Percentiles rank a stretch among this genome's conserved stretches.
These are phyloP conservation scores for Phyllostomus discolor DNA, from an alignment of 2,113 vertebrate species.

Conservation along the genomic window DNA sequence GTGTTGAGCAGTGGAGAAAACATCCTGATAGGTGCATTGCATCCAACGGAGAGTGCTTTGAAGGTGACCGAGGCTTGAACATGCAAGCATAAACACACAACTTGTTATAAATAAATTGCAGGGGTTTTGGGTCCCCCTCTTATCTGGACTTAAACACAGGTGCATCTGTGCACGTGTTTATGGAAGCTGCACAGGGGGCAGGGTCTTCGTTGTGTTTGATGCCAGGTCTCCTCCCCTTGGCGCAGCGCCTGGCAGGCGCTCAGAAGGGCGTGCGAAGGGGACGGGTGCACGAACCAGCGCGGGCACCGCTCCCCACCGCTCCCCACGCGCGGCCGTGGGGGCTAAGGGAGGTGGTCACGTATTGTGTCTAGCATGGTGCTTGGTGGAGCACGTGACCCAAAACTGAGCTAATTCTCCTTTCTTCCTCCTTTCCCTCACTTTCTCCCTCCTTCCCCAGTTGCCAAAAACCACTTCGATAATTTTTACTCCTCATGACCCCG, in stretches of 20 bases:
- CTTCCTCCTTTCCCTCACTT: neutral
- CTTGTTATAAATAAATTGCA: no score
- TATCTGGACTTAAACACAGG: no score
- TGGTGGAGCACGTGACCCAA: neutral
- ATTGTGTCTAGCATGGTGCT: rapidly evolving
- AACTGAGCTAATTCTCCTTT: neutral
- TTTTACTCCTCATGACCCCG: neutral
- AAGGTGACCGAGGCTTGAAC: no score
- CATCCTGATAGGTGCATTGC: no score
- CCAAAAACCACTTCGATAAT: neutral
- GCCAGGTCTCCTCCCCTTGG: neutral
- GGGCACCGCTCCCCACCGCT: neutral
- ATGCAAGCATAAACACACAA: no score
- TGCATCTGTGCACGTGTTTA: neutral
- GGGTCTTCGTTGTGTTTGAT: neutral
- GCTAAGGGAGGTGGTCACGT: neutral
- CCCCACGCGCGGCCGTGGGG: neutral
- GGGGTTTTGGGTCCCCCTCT: no score
- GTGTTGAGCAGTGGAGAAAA: no score
- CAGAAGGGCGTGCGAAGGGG: neutral
- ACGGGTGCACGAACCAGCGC: rapidly evolving
- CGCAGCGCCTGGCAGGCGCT: neutral
- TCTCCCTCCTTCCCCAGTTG: neutral
- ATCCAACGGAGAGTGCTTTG: no score
- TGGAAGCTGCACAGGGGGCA: neutral